phyloP scores from a whole-genome alignment of 2,113 vertebrate species.

The Chamaea fasciata region DNA sequence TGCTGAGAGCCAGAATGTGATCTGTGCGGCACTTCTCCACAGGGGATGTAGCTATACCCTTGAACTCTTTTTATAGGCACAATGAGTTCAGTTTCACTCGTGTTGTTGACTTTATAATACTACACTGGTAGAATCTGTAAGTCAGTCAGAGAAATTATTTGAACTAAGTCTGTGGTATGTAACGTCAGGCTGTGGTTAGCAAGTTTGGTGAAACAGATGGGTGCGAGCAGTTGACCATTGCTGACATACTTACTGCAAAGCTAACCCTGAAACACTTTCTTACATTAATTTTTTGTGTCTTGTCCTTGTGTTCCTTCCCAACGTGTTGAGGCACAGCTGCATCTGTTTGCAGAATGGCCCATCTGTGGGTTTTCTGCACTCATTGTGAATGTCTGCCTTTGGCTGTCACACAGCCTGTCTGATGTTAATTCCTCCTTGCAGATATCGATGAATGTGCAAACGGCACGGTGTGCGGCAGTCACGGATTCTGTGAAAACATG shows the following conservation, averaged over 20 bases:
- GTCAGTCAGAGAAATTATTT: neutral
- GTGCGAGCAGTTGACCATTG: neutral
- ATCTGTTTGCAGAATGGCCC: neutral
- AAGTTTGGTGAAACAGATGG: neutral
- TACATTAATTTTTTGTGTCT: neutral
- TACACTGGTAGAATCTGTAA: neutral
- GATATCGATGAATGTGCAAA: conserved; percentile 93
- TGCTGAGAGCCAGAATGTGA: neutral
- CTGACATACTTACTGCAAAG: neutral
- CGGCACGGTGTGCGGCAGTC: conserved; percentile 81
- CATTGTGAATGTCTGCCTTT: neutral
- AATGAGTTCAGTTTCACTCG: neutral
- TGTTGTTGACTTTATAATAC: neutral
- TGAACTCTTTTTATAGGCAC: neutral
- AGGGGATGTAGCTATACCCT: neutral
- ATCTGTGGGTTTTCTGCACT: neutral
- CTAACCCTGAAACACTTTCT: neutral
- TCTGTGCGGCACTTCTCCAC: neutral
- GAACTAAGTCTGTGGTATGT: neutral
- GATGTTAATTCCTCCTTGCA: conserved; percentile 67
- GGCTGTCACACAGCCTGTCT: conserved; percentile 27
- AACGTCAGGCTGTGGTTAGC: neutral
- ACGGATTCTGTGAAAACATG: conserved; percentile 91
- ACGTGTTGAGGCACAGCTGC: neutral
- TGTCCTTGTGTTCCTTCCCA: neutral